Base-by-base conservation (phyloP, 2,888 invertebrate genomes). In the Philereme vetulata region DNA sequence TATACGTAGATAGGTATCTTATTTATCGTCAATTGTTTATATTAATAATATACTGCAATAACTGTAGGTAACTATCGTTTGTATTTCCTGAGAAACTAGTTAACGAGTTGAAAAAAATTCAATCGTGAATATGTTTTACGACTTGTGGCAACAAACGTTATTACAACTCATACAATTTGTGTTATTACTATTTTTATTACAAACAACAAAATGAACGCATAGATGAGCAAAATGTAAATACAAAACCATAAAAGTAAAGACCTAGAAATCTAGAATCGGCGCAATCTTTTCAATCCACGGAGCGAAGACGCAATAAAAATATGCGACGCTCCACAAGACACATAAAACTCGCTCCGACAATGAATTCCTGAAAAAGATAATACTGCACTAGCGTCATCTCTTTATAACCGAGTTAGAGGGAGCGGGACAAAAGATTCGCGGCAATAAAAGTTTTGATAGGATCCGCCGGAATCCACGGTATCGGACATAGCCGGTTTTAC, bases 351-450 rank as follows among this genome's bases (percentile, higher is more conserved):
- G 79, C 80, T 80, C 86, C 88, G 89, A 90, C 91, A 88, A 90
- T 92, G 91, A 90, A 91, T 92, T 89, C 82, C 86, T 87, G 88
- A 87, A 90, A 90, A 90, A 89, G 88, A 89, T 88, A 85, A 86
- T 87, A 79, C 81, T 74, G 74, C 72, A 67, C 75, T 77, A 75
- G 76, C 80, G 81, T 78, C 82, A 78, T 85, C 88, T 84, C 86
- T 83, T 86, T 88, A 84, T 77, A 80, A 74, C 81, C 81, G 77
- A 75, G 79, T 80, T 74, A 76, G 86, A 75, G 77, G 9, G 84
- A 88, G 80, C 76, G 72, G 84, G 89, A 90, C 84, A 85, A 84
- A 85, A 82, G 85, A 81, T 77, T 68, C 72, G 75, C 64, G 73
- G 82, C 81, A 88, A 86, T 92, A 92, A 91, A 92, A 91, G 74